Evolutionary conservation across 2,797 vertebrate genomes (phyloP), one percentile per base, ranked within the genome.

Genomic region (Hydrolagus colliei): DNA sequence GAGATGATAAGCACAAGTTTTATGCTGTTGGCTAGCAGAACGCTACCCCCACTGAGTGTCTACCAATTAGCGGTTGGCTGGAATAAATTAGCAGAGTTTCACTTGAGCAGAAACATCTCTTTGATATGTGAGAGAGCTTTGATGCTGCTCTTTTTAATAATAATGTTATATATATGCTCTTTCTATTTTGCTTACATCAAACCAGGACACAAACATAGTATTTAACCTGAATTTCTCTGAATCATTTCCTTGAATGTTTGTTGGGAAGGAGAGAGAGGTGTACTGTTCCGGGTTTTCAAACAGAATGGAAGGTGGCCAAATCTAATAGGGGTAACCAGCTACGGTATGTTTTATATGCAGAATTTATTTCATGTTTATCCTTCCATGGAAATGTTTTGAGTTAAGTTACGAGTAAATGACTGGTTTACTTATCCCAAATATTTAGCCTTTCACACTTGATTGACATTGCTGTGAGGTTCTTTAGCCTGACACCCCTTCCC

Each of bases 1-100:
- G 68, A 71, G 20, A 52, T 68, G 68, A 82, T 79, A 65, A 77
- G 75, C 52, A 52, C 22, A 65, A 65, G 77, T 18, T 84, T 84
- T 84, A 20, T 35, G 14, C 10, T 1, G 79, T 65, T 80, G n/a
- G 78, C 18, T 27, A 27, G 14, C 78, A 67, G 62, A 80, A n/a
- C 2, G 6, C 62, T 84, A 16, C 9, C 11, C 27, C 27, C 12
- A 18, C 65, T 63, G 67, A 67, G 65, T 35, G 16, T 32, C 32
- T 41, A 84, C 79, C 32, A 71, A 80, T 20, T 71, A n/a, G 32
- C 10, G 67, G 65, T 41, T 71, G 18, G 20, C 32, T 84, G 65
- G 79, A 35, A 41, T 71, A 84, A 22, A 71, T 84, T 68, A 82
- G 35, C 65, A 65, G 16, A 14, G 13, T 82, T 82, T 68, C 35